Evolutionary conservation across 2,888 invertebrate genomes (phyloP), one percentile per base, ranked within the genome.

Genomic region (Morpho achilles): DNA sequence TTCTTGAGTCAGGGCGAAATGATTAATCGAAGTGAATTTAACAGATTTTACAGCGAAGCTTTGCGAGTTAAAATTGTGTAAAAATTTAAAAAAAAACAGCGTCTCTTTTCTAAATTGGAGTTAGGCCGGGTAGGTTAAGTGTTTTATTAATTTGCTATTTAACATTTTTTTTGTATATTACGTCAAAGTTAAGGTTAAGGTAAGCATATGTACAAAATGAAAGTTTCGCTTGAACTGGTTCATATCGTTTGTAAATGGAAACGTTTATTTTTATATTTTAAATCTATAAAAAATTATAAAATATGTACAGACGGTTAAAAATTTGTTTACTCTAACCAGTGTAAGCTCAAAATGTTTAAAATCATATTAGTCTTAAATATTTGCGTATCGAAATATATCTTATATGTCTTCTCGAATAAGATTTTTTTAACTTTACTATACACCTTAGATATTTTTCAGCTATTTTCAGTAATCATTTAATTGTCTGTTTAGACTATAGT

Each of bases 101-200:
- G 88, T 88, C 88, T 88, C 88, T 85, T 76, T 75, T 79, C 73
- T 77, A 79, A 82, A 75, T 76, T 69, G 73, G 86, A 81, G 81
- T 87, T 87, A 88, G 75, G 88, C 86, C 87, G 89, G 89, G 83
- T 83, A 78, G 67, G 72, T 70, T 70, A 72, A 72, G 73, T 74
- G 73, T 73, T 69, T 68, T 66, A 67, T 68, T 59, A 40, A 23
- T 70, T 60, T 62, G 62, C 58, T 32, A 53, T 47, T 45, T 39
- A 32, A 40, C 3, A 32, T 43, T 52, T 52, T 43, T 39, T 46
- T 47, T 53, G 46, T 46, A 53, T 47, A 47, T 53, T 53, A 53
- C 10, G 40, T 46, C 40, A n/a, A 53, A 53, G 39, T 16, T 41
- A 46, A 10, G 32, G 39, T 46, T n/a, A 43, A 44, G 32, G 7